Evolutionary conservation across 2,888 invertebrate genomes (phyloP).

Genomic region (Bembecia ichneumoniformis): DNA sequence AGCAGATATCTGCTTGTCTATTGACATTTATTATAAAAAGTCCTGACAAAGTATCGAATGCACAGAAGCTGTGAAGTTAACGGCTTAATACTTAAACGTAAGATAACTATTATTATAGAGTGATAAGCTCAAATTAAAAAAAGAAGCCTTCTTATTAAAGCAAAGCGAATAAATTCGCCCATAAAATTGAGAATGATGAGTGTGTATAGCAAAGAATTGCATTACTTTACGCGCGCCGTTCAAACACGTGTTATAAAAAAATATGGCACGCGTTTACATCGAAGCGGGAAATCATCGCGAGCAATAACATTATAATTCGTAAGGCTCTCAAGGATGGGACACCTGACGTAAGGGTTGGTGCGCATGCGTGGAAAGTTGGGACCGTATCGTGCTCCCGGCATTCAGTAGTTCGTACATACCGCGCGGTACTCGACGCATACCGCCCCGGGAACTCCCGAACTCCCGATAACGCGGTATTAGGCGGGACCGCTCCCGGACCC

Average conservation of each 20-base stretch:
- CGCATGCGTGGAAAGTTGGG: slow-evolving; percentile 51
- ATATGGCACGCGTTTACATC: slow-evolving; percentile 11
- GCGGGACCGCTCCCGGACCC: neutral
- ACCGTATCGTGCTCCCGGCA: slow-evolving; percentile 22
- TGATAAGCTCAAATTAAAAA: too few species aligned
- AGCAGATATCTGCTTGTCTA: too few species aligned
- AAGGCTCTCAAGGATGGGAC: slow-evolving; percentile 35
- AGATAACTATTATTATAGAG: too few species aligned
- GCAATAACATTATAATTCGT: slow-evolving; percentile 12
- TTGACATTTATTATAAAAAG: too few species aligned
- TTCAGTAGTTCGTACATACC: slow-evolving; percentile 37
- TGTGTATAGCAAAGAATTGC: neutral
- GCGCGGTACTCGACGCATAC: slow-evolving; percentile 15
- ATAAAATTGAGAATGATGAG: too few species aligned
- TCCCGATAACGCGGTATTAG: neutral
- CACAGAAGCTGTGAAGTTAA: too few species aligned
- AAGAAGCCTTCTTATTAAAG: too few species aligned
- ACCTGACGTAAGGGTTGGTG: slow-evolving; percentile 19
- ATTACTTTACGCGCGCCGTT: slow-evolving; percentile 1
- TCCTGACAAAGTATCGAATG: too few species aligned
- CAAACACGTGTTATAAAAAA: slow-evolving; percentile 21
- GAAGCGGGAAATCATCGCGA: neutral
- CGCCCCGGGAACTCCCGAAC: slow-evolving; percentile 5
- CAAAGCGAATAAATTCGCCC: too few species aligned
- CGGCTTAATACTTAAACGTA: too few species aligned